Percentiles rank a stretch among this genome's conserved stretches.
phyloP scores from a whole-genome alignment of 2,888 invertebrate species.

The Chironomus tentans region DNA sequence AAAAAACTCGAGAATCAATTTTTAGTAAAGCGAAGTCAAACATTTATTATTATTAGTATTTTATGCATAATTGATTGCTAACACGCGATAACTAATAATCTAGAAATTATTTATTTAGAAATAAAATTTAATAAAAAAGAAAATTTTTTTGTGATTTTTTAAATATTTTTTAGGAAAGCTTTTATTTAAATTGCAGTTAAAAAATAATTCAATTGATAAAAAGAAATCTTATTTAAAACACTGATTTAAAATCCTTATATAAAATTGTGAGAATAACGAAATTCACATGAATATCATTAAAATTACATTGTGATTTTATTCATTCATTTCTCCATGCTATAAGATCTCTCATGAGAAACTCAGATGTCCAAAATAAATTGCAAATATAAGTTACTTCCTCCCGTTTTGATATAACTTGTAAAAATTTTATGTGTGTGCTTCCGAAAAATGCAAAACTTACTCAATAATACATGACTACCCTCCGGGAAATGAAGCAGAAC shows the following conservation, averaged over 20 bases:
- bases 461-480: constrained; percentile 20
- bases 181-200: no score
- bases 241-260: not conserved
- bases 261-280: not conserved
- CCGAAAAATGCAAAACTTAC: constrained; percentile 18
- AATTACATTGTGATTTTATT: not conserved
- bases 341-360: not conserved
- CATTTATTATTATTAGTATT: not conserved
- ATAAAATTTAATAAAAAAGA: no score
- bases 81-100: constrained; percentile 14
- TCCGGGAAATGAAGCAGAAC: not conserved
- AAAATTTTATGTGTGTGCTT: constrained; percentile 1
- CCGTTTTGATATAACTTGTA: constrained; percentile 3
- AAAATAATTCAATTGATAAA: no score
- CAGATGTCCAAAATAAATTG: constrained; percentile 13
- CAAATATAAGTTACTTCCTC: constrained; percentile 5
- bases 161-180: no score
- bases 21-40: not conserved
- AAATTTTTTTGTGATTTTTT: no score
- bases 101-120: not conserved
- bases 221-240: not conserved
- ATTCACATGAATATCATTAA: not conserved
- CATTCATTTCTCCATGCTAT: not conserved
- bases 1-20: not conserved
- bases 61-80: constrained; percentile 3